Evolutionary conservation across 2,113 vertebrate species (phyloP).

Genomic region (Bos javanicus): DNA sequence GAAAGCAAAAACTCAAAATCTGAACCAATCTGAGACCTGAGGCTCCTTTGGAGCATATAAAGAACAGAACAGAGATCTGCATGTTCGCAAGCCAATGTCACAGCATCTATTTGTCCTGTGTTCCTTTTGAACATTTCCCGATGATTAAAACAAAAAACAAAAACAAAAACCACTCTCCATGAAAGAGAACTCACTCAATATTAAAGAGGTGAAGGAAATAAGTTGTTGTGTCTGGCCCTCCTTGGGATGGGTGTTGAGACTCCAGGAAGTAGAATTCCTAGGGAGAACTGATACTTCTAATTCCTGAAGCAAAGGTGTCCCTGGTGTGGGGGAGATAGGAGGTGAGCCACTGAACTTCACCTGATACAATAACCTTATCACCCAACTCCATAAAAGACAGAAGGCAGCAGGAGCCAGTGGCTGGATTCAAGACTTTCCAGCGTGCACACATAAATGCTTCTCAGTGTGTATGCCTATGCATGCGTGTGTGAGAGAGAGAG

Average conservation of each 20-base stretch:
- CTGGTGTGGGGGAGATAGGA: rapidly evolving
- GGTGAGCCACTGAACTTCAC: neutral
- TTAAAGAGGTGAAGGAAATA: neutral
- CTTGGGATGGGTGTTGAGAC: neutral
- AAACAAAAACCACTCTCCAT: neutral
- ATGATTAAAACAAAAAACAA: neutral
- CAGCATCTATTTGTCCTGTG: neutral
- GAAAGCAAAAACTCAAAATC: slow-evolving; percentile 20
- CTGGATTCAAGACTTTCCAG: neutral
- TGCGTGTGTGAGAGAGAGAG: rapidly evolving
- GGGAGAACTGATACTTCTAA: neutral
- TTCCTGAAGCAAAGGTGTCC: neutral
- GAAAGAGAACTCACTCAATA: neutral
- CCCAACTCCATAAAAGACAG: neutral
- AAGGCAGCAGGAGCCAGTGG: neutral
- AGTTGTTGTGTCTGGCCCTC: neutral
- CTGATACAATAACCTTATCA: neutral
- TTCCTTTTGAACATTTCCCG: neutral
- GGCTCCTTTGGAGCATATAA: neutral
- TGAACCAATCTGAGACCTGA: neutral
- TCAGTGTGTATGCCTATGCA: neutral
- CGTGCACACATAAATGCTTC: neutral
- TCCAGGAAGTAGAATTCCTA: neutral
- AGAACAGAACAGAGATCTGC: slow-evolving; percentile 14
- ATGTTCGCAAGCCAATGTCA: neutral